Evolutionary conservation across 2,888 invertebrate species (phyloP), one percentile per base, ranked within the genome.

Genomic region (Eupithecia subumbrata): DNA sequence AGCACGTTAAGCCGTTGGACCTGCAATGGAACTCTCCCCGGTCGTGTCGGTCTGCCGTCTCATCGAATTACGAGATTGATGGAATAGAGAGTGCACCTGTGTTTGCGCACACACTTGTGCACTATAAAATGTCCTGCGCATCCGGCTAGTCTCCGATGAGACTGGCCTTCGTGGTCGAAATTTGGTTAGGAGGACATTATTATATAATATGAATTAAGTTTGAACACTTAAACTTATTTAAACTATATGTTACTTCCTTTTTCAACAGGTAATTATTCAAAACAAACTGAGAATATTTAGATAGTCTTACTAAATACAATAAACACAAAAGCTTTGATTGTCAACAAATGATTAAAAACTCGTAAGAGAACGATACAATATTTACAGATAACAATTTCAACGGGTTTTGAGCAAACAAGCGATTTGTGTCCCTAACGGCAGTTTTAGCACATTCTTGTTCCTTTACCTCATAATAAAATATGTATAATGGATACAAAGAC

Each of bases 341-440:
- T 40, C 40, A 68, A 25, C 68, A 68, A 43, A 68, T 45, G 68
- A 68, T 43, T 68, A 68, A 40, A 11, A 40, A 68, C 43, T 40
- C 43, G 25, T 22, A 16, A 64, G 64, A 8, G 34, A 40, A 68
- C 22, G 22, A 68, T 40, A 68, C 40, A 14, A 70, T 72, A 75
- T 71, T 68, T 60, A 77, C 67, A 63, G 43, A 73, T 71, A 71
- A 76, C 25, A 78, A 73, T 72, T 22, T 74, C 48, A 79, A 84
- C 84, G 80, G 80, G 83, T 82, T 83, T 85, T 81, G 76, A 73
- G 75, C 82, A 79, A 83, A 82, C 81, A 84, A 85, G 83, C 82
- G 81, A 82, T 80, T 74, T 81, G 80, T 77, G 82, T 76, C 80
- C 77, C 72, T 85, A 89, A 90, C 90, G 87, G 90, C 87, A 82